These are phyloP conservation scores for Nemapogon koenigi DNA, from an alignment of 2,888 invertebrate genomes.

Conservation along the genomic window DNA sequence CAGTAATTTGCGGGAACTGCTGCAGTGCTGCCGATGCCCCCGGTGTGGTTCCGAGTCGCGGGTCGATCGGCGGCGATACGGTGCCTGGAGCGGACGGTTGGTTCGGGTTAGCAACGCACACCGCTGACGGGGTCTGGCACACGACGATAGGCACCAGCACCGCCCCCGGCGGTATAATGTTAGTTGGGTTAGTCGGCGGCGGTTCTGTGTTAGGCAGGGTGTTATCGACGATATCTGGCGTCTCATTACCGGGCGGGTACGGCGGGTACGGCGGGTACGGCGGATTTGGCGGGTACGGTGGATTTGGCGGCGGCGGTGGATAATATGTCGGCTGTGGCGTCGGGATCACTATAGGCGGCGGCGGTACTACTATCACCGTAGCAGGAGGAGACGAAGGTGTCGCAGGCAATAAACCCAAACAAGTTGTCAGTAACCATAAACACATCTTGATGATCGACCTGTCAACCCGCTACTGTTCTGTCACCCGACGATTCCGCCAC, in stretches of 20 bases:
- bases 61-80: slow-evolving; percentile 52
- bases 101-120: slow-evolving; percentile 53
- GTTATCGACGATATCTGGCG: neutral
- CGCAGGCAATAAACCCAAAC: slow-evolving; percentile 45
- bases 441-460: slow-evolving; percentile 32
- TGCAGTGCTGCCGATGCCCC: slow-evolving; percentile 33
- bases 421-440: slow-evolving; percentile 55
- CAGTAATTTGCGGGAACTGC: slow-evolving; percentile 30
- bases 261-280: slow-evolving; percentile 16
- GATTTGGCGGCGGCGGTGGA: slow-evolving; percentile 15
- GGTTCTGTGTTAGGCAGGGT: slow-evolving; percentile 15
- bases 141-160: slow-evolving; percentile 39
- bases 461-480: neutral
- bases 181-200: slow-evolving; percentile 8
- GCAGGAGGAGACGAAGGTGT: slow-evolving; percentile 32
- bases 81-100: slow-evolving; percentile 28
- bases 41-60: slow-evolving; percentile 50
- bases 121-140: slow-evolving; percentile 46
- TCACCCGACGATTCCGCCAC: neutral
- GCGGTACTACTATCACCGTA: slow-evolving; percentile 39
- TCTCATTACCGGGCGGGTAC: slow-evolving; percentile 14
- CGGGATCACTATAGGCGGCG: slow-evolving; percentile 43
- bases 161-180: slow-evolving; percentile 26
- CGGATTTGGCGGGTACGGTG: slow-evolving; percentile 15
- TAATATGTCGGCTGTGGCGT: slow-evolving; percentile 28